Percentiles rank a stretch among this genome's conserved stretches.
Evolutionary conservation across 2,113 vertebrate genomes (phyloP).

Genomic region (Pithys albifrons): DNA sequence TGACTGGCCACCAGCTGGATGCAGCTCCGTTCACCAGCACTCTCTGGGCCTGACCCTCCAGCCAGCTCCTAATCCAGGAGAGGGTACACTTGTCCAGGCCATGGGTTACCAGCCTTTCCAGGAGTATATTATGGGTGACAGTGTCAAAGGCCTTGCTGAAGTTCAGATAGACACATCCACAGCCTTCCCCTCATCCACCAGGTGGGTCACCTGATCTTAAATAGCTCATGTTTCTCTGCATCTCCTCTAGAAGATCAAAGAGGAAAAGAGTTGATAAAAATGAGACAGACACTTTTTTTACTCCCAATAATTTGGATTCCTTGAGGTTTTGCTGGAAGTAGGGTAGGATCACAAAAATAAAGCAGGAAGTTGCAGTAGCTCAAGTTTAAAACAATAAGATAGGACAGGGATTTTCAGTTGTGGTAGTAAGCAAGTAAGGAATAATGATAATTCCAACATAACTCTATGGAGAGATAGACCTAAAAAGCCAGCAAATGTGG

Average conservation of each 20-base stretch:
- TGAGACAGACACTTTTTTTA: background rate
- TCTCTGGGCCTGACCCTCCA: too few relatives aligned
- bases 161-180: too few relatives aligned
- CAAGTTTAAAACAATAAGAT: background rate
- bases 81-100: too few relatives aligned
- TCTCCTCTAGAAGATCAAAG: background rate
- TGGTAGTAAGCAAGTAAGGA: background rate
- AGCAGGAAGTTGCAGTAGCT: background rate
- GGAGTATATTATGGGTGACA: too few relatives aligned
- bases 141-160: too few relatives aligned
- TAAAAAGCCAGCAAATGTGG: background rate
- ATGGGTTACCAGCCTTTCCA: too few relatives aligned
- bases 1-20: too few relatives aligned
- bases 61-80: too few relatives aligned
- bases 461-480: background rate
- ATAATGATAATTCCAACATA: background rate
- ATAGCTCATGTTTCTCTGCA: background rate
- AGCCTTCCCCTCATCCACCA: too few relatives aligned
- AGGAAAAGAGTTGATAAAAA: background rate
- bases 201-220: too few relatives aligned
- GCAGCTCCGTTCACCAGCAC: too few relatives aligned
- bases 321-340: background rate
- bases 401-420: background rate
- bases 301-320: background rate
- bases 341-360: background rate